Evolutionary conservation across 2,113 vertebrate species (phyloP).

Genomic region (Rhinichthys klamathensis): DNA sequence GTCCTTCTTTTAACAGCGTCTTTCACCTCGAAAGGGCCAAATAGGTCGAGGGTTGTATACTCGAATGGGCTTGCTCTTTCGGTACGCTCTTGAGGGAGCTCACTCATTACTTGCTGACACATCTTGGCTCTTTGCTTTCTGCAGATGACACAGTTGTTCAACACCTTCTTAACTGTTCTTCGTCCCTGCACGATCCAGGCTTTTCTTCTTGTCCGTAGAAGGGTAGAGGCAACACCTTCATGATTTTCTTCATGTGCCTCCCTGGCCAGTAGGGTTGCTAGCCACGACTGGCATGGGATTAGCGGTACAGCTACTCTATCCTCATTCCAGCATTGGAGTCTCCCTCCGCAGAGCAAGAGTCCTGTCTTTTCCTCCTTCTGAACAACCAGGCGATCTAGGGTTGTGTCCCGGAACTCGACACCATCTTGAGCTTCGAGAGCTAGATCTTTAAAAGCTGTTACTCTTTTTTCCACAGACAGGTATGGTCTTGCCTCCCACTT

Average conservation of each 20-base stretch:
- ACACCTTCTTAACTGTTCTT: slow-evolving; percentile 24
- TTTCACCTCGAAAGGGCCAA: slow-evolving; percentile 30
- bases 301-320: slow-evolving; percentile 28
- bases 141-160: slow-evolving; percentile 41
- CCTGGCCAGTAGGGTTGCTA: slow-evolving; percentile 23
- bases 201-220: slow-evolving; percentile 26
- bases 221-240: slow-evolving; percentile 20
- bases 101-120: slow-evolving; percentile 43
- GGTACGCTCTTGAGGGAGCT: slow-evolving; percentile 19
- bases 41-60: slow-evolving; percentile 14
- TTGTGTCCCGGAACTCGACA: too few species aligned
- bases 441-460: slow-evolving; percentile 19
- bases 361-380: too few species aligned
- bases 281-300: slow-evolving; percentile 34
- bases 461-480: slow-evolving; percentile 29
- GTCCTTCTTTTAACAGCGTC: slow-evolving; percentile 39
- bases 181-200: slow-evolving; percentile 38
- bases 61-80: slow-evolving; percentile 14
- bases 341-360: too few species aligned
- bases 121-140: slow-evolving; percentile 31
- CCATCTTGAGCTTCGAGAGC: too few species aligned
- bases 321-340: slow-evolving; percentile 26
- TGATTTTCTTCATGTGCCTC: slow-evolving; percentile 38
- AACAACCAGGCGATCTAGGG: too few species aligned
- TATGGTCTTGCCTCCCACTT: slow-evolving; percentile 42